These are phyloP conservation scores for Rhagonycha lutea DNA, from an alignment of 2,888 invertebrate species.

Conservation along the genomic window DNA sequence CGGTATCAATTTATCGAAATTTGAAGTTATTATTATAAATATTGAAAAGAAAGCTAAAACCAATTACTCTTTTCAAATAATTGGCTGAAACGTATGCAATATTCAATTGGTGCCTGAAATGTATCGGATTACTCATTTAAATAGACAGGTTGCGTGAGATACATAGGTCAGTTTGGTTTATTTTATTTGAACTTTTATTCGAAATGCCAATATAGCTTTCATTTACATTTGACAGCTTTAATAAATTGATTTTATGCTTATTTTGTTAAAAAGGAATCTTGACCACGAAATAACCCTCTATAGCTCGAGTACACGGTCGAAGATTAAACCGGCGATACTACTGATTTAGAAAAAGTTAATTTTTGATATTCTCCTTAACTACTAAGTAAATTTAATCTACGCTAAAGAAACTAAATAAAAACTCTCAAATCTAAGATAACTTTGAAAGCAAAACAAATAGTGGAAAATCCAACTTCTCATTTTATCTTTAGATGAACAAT, in stretches of 20 bases:
- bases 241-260: constrained; percentile 6
- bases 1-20: background rate
- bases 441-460: constrained; percentile 33
- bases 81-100: constrained; percentile 21
- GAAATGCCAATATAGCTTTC: constrained; percentile 23
- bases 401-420: constrained; percentile 26
- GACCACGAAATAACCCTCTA: background rate
- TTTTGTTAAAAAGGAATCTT: background rate
- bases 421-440: constrained; percentile 31
- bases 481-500: constrained; percentile 58
- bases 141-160: constrained; percentile 31
- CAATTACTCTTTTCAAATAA: constrained; percentile 21
- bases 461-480: constrained; percentile 54
- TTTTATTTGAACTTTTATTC: constrained; percentile 27
- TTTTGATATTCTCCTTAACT: constrained; percentile 7
- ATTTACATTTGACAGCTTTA: constrained; percentile 13
- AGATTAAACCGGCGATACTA: background rate
- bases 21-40: background rate
- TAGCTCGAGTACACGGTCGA: background rate
- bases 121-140: constrained; percentile 28
- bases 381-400: constrained; percentile 27
- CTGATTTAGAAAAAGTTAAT: background rate
- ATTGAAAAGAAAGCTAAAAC: background rate
- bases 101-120: constrained; percentile 28
- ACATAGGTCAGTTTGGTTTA: constrained; percentile 29